Percentiles rank a stretch among this genome's conserved stretches.
phyloP scores from a whole-genome alignment of 1,140 invertebrate genomes.

The Sinonovacula constricta region DNA sequence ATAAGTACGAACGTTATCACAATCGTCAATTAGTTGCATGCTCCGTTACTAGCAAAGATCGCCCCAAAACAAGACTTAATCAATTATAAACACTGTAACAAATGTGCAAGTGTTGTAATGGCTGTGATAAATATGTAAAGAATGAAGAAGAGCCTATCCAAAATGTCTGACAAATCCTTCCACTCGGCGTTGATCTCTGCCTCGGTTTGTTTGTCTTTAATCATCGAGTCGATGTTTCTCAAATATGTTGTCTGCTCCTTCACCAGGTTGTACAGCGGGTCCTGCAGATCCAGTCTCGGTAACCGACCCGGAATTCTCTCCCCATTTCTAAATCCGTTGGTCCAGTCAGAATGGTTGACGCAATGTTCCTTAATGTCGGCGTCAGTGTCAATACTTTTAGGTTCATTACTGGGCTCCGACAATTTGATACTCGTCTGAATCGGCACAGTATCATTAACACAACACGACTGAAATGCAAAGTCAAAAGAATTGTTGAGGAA shows the following conservation, averaged over 20 bases:
- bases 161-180: slow-evolving; percentile 38
- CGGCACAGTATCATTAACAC: not conserved
- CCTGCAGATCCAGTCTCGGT: not conserved
- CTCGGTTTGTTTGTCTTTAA: not conserved
- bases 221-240: not conserved
- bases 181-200: slow-evolving; percentile 29
- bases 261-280: not conserved
- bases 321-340: not conserved
- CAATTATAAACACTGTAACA: slow-evolving; percentile 30
- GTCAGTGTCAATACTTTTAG: not conserved
- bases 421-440: not conserved
- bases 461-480: no score
- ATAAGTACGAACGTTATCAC: no score
- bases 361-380: not conserved
- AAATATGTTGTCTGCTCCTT: not conserved
- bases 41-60: no score
- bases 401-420: not conserved
- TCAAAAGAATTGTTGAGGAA: no score
- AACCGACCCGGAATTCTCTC: slow-evolving; percentile 1
- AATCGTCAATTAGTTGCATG: no score
- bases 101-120: slow-evolving; percentile 25
- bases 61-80: no score
- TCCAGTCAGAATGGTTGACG: not conserved
- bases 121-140: slow-evolving; percentile 13
- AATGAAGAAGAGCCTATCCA: slow-evolving; percentile 36